phyloP scores from a whole-genome alignment of 2,888 invertebrate species.

The Hofmannophila pseudospretella region DNA sequence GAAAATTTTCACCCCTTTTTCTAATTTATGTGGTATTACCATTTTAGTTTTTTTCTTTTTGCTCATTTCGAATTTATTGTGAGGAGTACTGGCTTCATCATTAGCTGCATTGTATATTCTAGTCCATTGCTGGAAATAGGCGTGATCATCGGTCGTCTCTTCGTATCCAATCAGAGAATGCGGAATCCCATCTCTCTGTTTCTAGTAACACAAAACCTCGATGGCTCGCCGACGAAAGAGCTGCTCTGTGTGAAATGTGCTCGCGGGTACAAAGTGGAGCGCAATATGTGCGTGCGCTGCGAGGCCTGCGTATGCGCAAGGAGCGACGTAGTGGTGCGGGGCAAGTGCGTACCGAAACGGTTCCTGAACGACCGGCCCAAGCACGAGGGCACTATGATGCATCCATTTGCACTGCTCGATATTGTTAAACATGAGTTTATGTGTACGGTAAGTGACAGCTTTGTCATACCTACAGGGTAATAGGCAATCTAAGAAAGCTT shows the following conservation, averaged over 20 bases:
- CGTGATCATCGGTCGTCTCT: too few relatives aligned
- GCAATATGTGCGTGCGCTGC: slow-evolving; percentile 51
- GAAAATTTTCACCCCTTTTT: too few relatives aligned
- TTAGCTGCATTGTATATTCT: too few relatives aligned
- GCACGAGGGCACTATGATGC: slow-evolving; percentile 43
- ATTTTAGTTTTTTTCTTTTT: too few relatives aligned
- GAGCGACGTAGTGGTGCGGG: slow-evolving; percentile 43
- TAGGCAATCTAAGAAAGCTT: too few relatives aligned
- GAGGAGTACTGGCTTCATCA: too few relatives aligned
- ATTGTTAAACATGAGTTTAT: slow-evolving; percentile 58
- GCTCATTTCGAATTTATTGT: too few relatives aligned
- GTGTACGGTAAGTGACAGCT: slow-evolving; percentile 55
- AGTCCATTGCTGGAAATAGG: too few relatives aligned
- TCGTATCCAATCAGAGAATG: too few relatives aligned
- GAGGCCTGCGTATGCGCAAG: slow-evolving; percentile 45
- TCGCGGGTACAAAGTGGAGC: slow-evolving; percentile 41
- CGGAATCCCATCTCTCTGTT: too few relatives aligned
- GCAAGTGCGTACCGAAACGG: slow-evolving; percentile 46
- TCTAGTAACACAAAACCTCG: slow-evolving; percentile 61
- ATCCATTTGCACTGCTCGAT: slow-evolving; percentile 44
- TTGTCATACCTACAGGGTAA: too few relatives aligned
- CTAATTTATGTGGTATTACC: too few relatives aligned
- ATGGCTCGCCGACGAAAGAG: slow-evolving; percentile 59
- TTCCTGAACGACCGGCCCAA: slow-evolving; percentile 50
- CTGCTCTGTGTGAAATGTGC: slow-evolving; percentile 63